phyloP scores from a whole-genome alignment of 2,797 vertebrate species.

The Anniella stebbinsi region DNA sequence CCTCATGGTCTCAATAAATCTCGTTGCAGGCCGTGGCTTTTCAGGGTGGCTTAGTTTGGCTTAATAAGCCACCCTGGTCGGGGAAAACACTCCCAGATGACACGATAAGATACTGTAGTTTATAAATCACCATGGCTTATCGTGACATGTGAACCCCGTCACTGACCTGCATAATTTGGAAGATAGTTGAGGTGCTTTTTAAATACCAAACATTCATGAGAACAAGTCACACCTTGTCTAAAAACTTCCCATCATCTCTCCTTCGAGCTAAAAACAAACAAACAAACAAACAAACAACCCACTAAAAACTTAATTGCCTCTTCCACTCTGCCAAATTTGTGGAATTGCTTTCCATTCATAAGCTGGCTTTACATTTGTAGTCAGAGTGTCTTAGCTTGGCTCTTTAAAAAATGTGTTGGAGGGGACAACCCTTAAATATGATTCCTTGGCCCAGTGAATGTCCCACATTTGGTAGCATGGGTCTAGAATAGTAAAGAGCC shows the following conservation, averaged over 20 bases:
- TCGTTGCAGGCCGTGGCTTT: too few relatives aligned
- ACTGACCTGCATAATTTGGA: not conserved
- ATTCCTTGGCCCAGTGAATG: not conserved
- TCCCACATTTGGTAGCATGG: not conserved
- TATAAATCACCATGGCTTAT: too few relatives aligned
- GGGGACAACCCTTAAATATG: not conserved
- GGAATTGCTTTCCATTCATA: not conserved
- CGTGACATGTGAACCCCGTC: too few relatives aligned
- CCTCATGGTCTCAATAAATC: too few relatives aligned
- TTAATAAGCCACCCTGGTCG: too few relatives aligned
- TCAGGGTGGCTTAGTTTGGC: too few relatives aligned
- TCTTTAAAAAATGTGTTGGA: rapidly evolving
- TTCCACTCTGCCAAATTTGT: not conserved
- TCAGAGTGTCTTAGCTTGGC: not conserved
- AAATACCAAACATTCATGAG: not conserved
- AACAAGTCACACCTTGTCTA: not conserved
- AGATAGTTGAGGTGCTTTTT: rapidly evolving
- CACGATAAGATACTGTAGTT: too few relatives aligned
- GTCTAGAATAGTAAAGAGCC: not conserved
- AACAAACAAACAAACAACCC: not conserved
- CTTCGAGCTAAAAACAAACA: not conserved
- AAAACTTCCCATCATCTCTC: not conserved
- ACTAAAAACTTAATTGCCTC: not conserved
- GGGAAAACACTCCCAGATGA: too few relatives aligned
- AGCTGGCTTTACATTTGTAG: not conserved